A percentile compares a stretch with the other conserved stretches of the same genome.
phyloP scores from a whole-genome alignment of 2,888 invertebrate species.

The Ischnura elegans region DNA sequence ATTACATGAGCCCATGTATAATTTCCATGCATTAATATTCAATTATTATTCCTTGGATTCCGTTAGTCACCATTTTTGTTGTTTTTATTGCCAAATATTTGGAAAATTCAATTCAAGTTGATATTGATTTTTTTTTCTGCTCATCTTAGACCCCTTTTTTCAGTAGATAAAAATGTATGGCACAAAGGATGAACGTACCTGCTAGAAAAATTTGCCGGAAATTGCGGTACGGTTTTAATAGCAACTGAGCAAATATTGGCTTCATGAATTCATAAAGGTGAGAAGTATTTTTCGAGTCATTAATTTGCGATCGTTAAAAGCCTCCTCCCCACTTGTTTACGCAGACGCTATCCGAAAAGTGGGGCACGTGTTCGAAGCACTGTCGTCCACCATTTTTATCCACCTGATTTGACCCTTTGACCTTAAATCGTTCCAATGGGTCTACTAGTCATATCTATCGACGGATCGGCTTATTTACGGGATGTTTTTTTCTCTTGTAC shows the following conservation, averaged over 20 bases:
- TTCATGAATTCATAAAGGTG: not conserved
- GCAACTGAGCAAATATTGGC: not conserved
- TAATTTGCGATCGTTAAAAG: not conserved
- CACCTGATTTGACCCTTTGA: not conserved
- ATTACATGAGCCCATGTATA: too few species aligned
- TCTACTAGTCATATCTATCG: not conserved
- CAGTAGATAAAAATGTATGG: too few species aligned
- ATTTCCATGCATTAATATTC: too few species aligned
- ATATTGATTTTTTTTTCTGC: not conserved
- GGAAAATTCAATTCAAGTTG: not conserved
- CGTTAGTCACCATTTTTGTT: too few species aligned
- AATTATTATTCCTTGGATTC: too few species aligned
- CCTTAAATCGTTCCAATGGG: not conserved
- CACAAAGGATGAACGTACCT: too few species aligned
- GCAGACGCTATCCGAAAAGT: not conserved
- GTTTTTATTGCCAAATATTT: too few species aligned
- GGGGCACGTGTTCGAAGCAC: not conserved
- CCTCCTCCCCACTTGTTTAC: not conserved
- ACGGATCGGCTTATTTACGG: not conserved
- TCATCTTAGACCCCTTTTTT: too few species aligned
- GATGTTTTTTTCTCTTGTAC: not conserved
- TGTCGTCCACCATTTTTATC: not conserved
- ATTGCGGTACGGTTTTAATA: not conserved
- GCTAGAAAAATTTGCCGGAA: too few species aligned
- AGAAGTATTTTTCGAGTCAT: not conserved